phyloP scores from a whole-genome alignment of 2,113 vertebrate genomes.

The Oxygymnocypris stewartii region DNA sequence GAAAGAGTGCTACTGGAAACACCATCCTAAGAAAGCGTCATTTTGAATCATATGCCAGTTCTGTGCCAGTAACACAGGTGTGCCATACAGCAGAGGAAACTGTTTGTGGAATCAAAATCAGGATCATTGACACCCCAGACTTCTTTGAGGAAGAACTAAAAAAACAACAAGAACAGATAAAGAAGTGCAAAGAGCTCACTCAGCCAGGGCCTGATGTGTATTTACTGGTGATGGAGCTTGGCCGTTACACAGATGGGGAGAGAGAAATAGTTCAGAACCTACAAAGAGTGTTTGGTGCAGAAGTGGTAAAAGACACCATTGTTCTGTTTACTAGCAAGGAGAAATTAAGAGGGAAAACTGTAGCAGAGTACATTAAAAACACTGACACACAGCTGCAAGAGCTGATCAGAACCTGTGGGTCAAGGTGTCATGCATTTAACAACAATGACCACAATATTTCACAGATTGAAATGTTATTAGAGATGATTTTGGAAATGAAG shows the following conservation, averaged over 20 bases:
- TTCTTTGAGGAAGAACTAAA: conserved; percentile 23
- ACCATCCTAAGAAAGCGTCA: conserved; percentile 35
- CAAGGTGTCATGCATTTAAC: conserved; percentile 44
- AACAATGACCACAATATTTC: conserved; percentile 31
- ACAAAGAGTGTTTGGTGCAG: conserved; percentile 36
- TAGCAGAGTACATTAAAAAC: conserved; percentile 26
- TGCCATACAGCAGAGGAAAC: conserved; percentile 21
- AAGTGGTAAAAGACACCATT: conserved; percentile 8
- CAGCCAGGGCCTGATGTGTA: conserved; percentile 30
- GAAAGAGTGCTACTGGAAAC: conserved; percentile 48
- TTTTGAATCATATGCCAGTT: conserved; percentile 33
- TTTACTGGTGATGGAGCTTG: conserved; percentile 36
- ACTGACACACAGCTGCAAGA: conserved; percentile 2
- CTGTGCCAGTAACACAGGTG: conserved; percentile 1
- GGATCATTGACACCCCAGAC: conserved; percentile 45
- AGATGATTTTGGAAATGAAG: conserved; percentile 33
- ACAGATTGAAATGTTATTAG: conserved; percentile 2
- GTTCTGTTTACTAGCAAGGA: conserved; percentile 49
- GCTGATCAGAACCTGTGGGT: conserved; percentile 24
- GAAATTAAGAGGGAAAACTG: conserved; percentile 9
- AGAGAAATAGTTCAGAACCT: not conserved
- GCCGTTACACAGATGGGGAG: conserved; percentile 39
- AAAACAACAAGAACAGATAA: conserved; percentile 8
- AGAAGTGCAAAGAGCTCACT: conserved; percentile 15
- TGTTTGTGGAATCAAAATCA: conserved; percentile 22